Conservation (phyloP, 2,797 vertebrate species). For the Intellagama lesueurii region DNA sequence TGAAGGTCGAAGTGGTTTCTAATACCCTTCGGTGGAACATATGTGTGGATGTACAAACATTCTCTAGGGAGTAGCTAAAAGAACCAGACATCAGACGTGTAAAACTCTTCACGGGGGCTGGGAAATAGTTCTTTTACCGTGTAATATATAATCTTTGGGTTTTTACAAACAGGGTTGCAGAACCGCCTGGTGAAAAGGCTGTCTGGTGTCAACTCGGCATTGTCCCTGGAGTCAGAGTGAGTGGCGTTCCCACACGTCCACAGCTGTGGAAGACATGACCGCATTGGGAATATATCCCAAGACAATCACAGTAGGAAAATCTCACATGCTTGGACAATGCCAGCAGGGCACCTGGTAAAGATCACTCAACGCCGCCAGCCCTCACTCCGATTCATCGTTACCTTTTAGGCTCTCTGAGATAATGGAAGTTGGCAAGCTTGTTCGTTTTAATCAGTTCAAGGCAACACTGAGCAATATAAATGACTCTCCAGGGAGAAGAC, state of each 20-base stretch:
- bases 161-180: constrained; percentile 21
- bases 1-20: no score
- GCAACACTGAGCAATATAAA: constrained; percentile 29
- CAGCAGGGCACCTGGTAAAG: constrained; percentile 63
- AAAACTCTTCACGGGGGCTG: not conserved
- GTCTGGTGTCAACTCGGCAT: not conserved
- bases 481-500: constrained; percentile 8
- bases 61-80: constrained; percentile 13
- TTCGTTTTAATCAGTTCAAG: constrained; percentile 50
- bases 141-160: constrained; percentile 16
- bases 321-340: constrained; percentile 56
- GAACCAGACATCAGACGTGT: constrained; percentile 28
- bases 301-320: constrained; percentile 51
- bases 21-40: no score
- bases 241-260: constrained; percentile 43
- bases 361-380: constrained; percentile 66
- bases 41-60: not conserved
- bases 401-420: constrained; percentile 44
- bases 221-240: constrained; percentile 6
- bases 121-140: constrained; percentile 41
- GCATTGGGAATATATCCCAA: not conserved
- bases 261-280: constrained; percentile 48
- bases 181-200: constrained; percentile 63
- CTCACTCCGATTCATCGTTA: constrained; percentile 15
- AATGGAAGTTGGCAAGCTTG: constrained; percentile 51